These are phyloP conservation scores for Escarpia spicata DNA, from an alignment of 2,888 invertebrate genomes.

Conservation along the genomic window DNA sequence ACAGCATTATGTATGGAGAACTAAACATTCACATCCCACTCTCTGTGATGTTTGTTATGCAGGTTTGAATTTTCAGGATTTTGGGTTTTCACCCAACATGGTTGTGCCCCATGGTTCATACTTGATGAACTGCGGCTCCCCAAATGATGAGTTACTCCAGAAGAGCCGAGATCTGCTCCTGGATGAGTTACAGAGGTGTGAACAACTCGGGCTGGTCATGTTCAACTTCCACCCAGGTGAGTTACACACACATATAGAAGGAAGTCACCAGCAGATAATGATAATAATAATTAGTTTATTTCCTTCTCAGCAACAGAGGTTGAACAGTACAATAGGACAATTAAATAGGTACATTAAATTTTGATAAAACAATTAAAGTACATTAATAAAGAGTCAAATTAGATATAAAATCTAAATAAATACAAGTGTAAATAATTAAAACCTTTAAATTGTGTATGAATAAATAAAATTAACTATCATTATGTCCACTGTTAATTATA, in stretches of 20 bases:
- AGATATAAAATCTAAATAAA: no score
- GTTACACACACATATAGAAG: neutral
- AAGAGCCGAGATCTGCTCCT: slow-evolving; percentile 64
- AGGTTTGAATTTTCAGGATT: slow-evolving; percentile 46
- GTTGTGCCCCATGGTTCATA: slow-evolving; percentile 66
- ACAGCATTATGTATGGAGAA: neutral
- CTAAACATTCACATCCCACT: neutral
- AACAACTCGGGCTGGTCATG: slow-evolving; percentile 64
- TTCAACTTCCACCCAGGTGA: slow-evolving; percentile 69
- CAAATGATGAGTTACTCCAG: slow-evolving; percentile 61
- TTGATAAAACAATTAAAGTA: no score
- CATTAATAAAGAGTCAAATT: no score
- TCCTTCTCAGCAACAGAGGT: no score
- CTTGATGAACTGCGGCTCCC: slow-evolving; percentile 67
- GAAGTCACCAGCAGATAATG: neutral
- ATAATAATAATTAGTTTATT: no score
- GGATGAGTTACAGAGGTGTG: slow-evolving; percentile 67
- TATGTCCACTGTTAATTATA: no score
- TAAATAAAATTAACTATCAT: no score
- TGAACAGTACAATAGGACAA: no score
- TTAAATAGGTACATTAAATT: no score
- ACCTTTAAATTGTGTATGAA: no score
- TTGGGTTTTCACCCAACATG: slow-evolving; percentile 57
- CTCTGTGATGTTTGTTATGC: neutral
- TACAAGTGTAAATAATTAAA: no score